Conservation (phyloP, 2,113 vertebrate species). For the Lamprotornis superbus region DNA sequence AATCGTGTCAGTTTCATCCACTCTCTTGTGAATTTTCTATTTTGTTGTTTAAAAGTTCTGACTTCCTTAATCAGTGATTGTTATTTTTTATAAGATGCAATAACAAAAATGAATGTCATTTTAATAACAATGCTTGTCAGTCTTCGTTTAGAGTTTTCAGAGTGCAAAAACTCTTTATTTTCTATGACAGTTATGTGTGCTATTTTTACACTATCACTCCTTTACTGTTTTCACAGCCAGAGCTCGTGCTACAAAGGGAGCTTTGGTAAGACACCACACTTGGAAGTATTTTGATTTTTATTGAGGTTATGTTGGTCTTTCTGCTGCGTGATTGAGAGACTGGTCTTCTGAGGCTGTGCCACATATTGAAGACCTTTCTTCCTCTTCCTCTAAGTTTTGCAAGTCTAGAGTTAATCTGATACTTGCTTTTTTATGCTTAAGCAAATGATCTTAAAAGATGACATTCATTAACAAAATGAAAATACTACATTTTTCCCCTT, state of each 20-base stretch:
- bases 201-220: background rate
- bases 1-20: background rate
- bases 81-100: background rate
- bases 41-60: background rate
- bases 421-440: background rate
- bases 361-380: background rate
- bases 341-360: background rate
- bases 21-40: background rate
- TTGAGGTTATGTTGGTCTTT: background rate
- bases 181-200: background rate
- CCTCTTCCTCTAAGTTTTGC: background rate
- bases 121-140: background rate
- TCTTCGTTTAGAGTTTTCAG: background rate
- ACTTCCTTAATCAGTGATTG: background rate
- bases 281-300: background rate
- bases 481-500: background rate
- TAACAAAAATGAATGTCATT: background rate
- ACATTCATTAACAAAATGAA: background rate
- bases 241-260: background rate
- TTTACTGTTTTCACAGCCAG: background rate
- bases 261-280: background rate
- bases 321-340: background rate
- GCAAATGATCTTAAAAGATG: background rate
- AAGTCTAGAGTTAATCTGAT: background rate
- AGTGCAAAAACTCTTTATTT: background rate